Evolutionary conservation across 2,888 invertebrate species (phyloP).

Genomic region (Nymphalis c-album): DNA sequence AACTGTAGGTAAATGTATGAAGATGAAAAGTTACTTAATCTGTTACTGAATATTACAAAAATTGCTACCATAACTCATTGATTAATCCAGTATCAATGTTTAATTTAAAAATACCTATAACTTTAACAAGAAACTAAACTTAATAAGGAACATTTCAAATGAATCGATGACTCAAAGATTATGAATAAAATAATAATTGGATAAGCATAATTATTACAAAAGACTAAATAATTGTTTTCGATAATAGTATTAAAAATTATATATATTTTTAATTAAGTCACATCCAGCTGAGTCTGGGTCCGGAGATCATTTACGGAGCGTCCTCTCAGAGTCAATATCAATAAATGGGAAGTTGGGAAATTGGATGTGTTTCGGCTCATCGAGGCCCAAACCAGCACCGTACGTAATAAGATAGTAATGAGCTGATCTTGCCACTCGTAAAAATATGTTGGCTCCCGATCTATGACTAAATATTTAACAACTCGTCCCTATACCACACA

Average conservation of each 20-base stretch:
- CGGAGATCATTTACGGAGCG: conserved; percentile 64
- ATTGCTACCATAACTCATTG: too few relatives aligned
- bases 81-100: too few relatives aligned
- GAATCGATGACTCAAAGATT: background rate
- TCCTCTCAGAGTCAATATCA: conserved; percentile 80
- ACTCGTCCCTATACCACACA: conserved; percentile 39
- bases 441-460: conserved; percentile 76
- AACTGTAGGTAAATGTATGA: too few relatives aligned
- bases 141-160: background rate
- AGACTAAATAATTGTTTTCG: too few relatives aligned
- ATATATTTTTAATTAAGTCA: conserved; percentile 36
- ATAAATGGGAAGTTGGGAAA: conserved; percentile 80
- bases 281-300: conserved; percentile 55
- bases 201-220: too few relatives aligned
- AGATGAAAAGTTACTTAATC: too few relatives aligned
- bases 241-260: background rate
- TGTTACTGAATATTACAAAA: too few relatives aligned
- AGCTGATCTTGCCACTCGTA: conserved; percentile 70
- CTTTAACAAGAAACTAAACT: too few relatives aligned
- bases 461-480: conserved; percentile 76
- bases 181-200: background rate
- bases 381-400: conserved; percentile 63
- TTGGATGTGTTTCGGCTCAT: conserved; percentile 79
- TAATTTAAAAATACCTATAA: too few relatives aligned
- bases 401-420: conserved; percentile 80